A percentile compares a stretch with the other conserved stretches of the same genome.
These are phyloP conservation scores for Pristionchus mayeri DNA, from an alignment of 2,888 invertebrate genomes.

Conservation along the genomic window DNA sequence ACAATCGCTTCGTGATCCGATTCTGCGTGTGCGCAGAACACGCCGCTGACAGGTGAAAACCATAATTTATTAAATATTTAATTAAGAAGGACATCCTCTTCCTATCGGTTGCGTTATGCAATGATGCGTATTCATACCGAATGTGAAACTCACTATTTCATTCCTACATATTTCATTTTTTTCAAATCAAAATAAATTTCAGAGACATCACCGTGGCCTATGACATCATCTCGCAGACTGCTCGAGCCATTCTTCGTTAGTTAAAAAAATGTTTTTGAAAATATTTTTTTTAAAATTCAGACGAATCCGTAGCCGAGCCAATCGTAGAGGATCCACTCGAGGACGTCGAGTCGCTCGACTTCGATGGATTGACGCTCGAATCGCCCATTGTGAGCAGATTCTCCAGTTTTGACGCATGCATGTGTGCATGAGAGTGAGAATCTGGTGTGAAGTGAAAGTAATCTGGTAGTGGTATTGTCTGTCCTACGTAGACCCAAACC, in stretches of 20 bases:
- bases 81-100: neutral
- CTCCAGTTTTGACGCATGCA: too few species aligned
- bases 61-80: neutral
- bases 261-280: neutral
- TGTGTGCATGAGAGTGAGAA: too few species aligned
- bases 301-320: constrained; percentile 64
- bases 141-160: too few species aligned
- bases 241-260: constrained; percentile 83
- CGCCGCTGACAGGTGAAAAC: constrained; percentile 84
- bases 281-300: constrained; percentile 48
- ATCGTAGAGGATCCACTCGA: constrained; percentile 67
- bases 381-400: neutral
- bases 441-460: too few species aligned
- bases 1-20: constrained; percentile 75
- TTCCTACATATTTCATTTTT: too few species aligned
- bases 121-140: too few species aligned
- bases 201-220: constrained; percentile 82
- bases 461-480: too few species aligned
- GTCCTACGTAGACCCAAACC: too few species aligned
- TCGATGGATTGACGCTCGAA: constrained; percentile 14
- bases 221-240: constrained; percentile 77
- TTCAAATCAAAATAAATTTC: constrained; percentile 71
- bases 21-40: constrained; percentile 95
- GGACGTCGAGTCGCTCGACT: constrained; percentile 55
- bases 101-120: too few species aligned